phyloP scores from a whole-genome alignment of 2,888 invertebrate species.

The Nowickia ferox region DNA sequence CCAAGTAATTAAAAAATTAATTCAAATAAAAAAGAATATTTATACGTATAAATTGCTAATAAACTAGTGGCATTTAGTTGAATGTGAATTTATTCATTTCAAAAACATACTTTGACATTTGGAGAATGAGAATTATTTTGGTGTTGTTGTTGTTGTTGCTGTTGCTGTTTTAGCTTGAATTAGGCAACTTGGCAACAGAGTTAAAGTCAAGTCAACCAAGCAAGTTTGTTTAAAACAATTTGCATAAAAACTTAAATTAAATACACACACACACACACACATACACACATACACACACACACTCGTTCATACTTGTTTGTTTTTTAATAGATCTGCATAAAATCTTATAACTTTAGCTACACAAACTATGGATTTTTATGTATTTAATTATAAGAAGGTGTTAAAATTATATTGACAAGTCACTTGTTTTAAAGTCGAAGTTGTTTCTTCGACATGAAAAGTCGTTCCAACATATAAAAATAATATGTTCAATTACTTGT shows the following conservation, averaged over 20 bases:
- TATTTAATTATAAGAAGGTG: conserved; percentile 18
- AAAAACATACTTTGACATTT: conserved; percentile 69
- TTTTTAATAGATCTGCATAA: conserved; percentile 14
- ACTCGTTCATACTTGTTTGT: not conserved
- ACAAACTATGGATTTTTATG: not conserved
- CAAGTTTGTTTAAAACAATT: conserved; percentile 46
- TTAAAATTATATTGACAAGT: conserved; percentile 32
- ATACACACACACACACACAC: not conserved
- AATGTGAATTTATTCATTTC: not conserved
- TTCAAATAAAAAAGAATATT: conserved; percentile 9
- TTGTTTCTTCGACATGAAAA: conserved; percentile 9
- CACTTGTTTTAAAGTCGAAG: conserved; percentile 23
- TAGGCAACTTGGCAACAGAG: conserved; percentile 59
- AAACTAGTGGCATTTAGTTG: conserved; percentile 25
- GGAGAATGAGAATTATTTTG: conserved; percentile 18
- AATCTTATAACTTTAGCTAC: not conserved
- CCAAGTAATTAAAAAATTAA: conserved; percentile 26
- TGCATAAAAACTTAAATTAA: conserved; percentile 58
- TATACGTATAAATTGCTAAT: conserved; percentile 8
- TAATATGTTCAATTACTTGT: conserved; percentile 42
- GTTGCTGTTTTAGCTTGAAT: conserved; percentile 4
- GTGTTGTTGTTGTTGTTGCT: not conserved
- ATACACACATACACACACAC: not conserved
- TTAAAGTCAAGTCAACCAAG: conserved; percentile 13
- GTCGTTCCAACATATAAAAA: not conserved